A percentile compares a stretch with the other conserved stretches of the same genome.
Evolutionary conservation across 1,140 invertebrate genomes (phyloP).

Genomic region (Oncopodura yosiiana): DNA sequence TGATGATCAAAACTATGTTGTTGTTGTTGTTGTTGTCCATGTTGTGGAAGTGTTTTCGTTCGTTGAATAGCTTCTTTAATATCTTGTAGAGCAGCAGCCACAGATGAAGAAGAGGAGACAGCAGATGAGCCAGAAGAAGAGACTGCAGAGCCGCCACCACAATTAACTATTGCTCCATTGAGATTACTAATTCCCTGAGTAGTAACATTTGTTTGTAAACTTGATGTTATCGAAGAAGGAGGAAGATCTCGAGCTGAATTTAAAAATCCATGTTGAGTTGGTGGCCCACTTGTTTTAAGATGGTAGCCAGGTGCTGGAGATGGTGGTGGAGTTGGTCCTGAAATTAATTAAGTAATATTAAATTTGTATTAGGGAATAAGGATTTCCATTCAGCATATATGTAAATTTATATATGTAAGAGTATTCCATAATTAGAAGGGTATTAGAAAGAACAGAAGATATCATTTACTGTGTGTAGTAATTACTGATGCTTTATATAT

Average conservation of each 20-base stretch:
- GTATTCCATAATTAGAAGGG: too few relatives aligned
- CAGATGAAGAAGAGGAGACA: slow-evolving; percentile 36
- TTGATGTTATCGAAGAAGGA: neutral
- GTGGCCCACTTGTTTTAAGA: slow-evolving; percentile 1
- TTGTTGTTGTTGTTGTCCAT: slow-evolving; percentile 6
- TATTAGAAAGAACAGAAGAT: too few relatives aligned
- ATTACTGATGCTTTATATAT: neutral
- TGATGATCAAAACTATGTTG: slow-evolving; percentile 14
- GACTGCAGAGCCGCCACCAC: neutral
- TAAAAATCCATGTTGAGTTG: slow-evolving; percentile 8
- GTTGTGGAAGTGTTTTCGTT: slow-evolving; percentile 53
- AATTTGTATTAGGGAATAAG: too few relatives aligned
- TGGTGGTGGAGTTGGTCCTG: slow-evolving; percentile 25
- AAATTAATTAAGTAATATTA: too few relatives aligned
- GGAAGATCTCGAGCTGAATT: slow-evolving; percentile 6
- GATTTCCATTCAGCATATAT: too few relatives aligned
- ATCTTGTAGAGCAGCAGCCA: slow-evolving; percentile 70
- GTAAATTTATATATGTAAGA: too few relatives aligned
- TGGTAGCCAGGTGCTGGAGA: neutral
- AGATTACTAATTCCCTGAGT: neutral
- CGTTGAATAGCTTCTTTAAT: slow-evolving; percentile 66
- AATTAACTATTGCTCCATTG: slow-evolving; percentile 8
- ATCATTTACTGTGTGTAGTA: too few relatives aligned
- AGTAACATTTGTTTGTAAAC: slow-evolving; percentile 2
- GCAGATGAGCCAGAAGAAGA: slow-evolving; percentile 16